A percentile compares a stretch with the other conserved stretches of the same genome.
Evolutionary conservation across 2,113 vertebrate genomes (phyloP).

Genomic region (Chaetura pelagica): DNA sequence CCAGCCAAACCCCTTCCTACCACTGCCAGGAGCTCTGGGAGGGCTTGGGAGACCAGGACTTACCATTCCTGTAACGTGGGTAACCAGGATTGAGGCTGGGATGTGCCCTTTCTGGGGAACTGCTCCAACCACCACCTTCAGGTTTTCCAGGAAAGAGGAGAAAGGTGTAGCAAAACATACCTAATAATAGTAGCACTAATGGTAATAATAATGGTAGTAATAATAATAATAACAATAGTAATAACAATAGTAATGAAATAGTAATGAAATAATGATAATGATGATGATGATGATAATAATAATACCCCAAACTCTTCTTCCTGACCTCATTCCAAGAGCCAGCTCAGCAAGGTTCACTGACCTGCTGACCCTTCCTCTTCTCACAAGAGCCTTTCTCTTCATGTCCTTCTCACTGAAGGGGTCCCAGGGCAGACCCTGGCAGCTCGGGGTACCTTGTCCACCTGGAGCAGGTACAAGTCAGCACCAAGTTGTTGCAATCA

Average conservation of each 20-base stretch:
- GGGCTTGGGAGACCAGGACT: background rate
- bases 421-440: background rate
- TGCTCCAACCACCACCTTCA: background rate
- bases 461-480: background rate
- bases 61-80: rapidly evolving
- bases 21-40: background rate
- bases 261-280: too few relatives aligned
- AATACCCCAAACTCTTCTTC: background rate
- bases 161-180: background rate
- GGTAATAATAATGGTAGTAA: too few relatives aligned
- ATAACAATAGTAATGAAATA: too few relatives aligned
- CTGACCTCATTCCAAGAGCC: background rate
- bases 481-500: background rate
- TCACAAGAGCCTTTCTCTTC: background rate
- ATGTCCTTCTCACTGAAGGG: background rate
- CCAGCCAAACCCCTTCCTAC: background rate
- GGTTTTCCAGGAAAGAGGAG: background rate
- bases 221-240: too few relatives aligned
- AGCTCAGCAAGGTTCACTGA: background rate
- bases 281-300: too few relatives aligned
- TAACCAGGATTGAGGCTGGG: too few relatives aligned
- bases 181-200: background rate
- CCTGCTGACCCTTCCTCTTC: background rate
- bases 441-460: background rate
- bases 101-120: background rate